Conservation (phyloP, 2,797 vertebrate genomes). For the Scomberomorus guttatus region DNA sequence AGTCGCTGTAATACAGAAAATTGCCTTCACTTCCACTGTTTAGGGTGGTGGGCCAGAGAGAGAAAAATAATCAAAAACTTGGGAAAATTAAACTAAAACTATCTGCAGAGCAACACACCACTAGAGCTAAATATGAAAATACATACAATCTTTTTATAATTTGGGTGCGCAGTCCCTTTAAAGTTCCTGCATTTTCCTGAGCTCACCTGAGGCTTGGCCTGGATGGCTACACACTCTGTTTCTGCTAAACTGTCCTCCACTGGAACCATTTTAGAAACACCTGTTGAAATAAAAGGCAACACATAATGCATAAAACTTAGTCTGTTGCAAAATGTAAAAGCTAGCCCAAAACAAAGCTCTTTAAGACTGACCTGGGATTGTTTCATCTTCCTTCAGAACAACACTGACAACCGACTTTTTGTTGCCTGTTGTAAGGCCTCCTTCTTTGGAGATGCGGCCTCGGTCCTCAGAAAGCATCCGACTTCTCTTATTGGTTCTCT, state of each 20-base stretch:
- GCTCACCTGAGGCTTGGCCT: slow-evolving; percentile 57
- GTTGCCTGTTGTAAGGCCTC: slow-evolving; percentile 39
- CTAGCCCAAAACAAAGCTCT: not conserved
- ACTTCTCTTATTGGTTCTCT: slow-evolving; percentile 40
- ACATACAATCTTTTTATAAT: not conserved
- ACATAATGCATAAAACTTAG: not conserved
- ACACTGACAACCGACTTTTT: slow-evolving; percentile 76
- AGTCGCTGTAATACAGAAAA: no score
- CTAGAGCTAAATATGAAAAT: not conserved
- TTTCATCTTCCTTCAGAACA: slow-evolving; percentile 78
- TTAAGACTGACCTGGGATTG: slow-evolving; percentile 74
- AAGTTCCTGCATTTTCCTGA: not conserved
- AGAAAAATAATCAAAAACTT: not conserved
- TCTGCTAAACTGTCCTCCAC: slow-evolving; percentile 66
- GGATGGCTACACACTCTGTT: slow-evolving; percentile 28
- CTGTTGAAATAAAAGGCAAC: slow-evolving; percentile 53
- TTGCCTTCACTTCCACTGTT: not conserved
- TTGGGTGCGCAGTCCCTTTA: not conserved
- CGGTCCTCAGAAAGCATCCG: slow-evolving; percentile 3
- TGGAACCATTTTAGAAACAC: slow-evolving; percentile 79
- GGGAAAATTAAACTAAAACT: not conserved
- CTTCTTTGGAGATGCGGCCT: slow-evolving; percentile 50
- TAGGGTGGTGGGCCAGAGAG: not conserved
- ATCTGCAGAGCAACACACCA: no score
- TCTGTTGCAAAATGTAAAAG: not conserved